These are phyloP conservation scores for Amblyraja radiata DNA, from an alignment of 2,797 vertebrate species.

Conservation along the genomic window DNA sequence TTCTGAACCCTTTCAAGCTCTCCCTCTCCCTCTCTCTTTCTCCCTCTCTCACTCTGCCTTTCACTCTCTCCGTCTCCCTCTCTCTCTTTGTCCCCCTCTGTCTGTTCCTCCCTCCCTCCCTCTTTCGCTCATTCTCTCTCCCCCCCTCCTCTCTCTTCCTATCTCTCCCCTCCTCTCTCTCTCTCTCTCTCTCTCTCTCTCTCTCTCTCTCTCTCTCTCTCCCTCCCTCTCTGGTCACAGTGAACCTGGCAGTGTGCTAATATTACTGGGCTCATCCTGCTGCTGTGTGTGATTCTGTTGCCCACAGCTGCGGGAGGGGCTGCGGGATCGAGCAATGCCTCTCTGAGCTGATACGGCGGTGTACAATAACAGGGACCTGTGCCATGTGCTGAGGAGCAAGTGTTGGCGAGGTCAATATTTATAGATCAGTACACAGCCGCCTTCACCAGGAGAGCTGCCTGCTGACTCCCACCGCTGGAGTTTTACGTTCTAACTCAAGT, in stretches of 20 bases:
- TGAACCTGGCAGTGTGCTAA: slow-evolving; percentile 54
- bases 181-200: too few relatives aligned
- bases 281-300: slow-evolving; percentile 47
- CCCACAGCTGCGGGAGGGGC: slow-evolving; percentile 62
- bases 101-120: too few relatives aligned
- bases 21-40: too few relatives aligned
- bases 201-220: background rate
- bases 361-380: slow-evolving; percentile 61
- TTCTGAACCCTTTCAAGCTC: too few relatives aligned
- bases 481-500: slow-evolving; percentile 40
- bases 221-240: background rate
- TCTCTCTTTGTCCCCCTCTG: too few relatives aligned
- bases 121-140: too few relatives aligned
- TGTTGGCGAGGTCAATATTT: slow-evolving; percentile 60
- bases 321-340: slow-evolving; percentile 51
- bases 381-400: slow-evolving; percentile 55
- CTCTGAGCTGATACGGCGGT: slow-evolving; percentile 47
- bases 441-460: slow-evolving; percentile 40
- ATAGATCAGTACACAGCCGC: slow-evolving; percentile 54
- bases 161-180: too few relatives aligned
- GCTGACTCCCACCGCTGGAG: background rate
- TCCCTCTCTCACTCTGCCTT: too few relatives aligned
- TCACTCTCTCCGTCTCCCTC: too few relatives aligned
- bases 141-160: too few relatives aligned
- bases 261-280: slow-evolving; percentile 60